Evolutionary conservation across 2,113 vertebrate species (phyloP).

Genomic region (Hydrochoerus hydrochaeris): DNA sequence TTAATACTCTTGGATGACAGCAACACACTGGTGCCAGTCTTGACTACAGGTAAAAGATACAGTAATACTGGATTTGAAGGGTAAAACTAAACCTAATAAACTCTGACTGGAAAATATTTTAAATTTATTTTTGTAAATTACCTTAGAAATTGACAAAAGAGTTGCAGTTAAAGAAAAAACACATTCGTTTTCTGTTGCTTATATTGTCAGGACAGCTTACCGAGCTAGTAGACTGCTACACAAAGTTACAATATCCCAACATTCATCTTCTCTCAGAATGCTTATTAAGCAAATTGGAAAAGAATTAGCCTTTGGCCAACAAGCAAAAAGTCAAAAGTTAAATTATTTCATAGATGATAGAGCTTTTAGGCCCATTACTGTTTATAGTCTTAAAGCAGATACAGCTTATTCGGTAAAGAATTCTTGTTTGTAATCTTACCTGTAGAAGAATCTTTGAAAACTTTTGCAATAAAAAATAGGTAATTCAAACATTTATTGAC

Average conservation of each 20-base stretch:
- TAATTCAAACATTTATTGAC: slow-evolving; percentile 11
- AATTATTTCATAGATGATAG: not conserved
- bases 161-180: not conserved
- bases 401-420: not conserved
- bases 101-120: not conserved
- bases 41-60: not conserved
- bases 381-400: not conserved
- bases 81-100: slow-evolving; percentile 1
- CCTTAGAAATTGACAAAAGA: slow-evolving; percentile 5
- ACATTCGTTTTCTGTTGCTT: not conserved
- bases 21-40: not conserved
- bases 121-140: not conserved
- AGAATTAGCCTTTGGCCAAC: not conserved
- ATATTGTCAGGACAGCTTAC: not conserved
- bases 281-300: slow-evolving; percentile 1
- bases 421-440: not conserved
- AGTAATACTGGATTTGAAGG: not conserved
- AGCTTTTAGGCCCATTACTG: not conserved
- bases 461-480: slow-evolving; percentile 3
- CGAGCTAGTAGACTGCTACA: not conserved
- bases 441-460: not conserved
- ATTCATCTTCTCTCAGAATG: not conserved
- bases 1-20: not conserved
- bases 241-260: not conserved
- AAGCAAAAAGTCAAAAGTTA: slow-evolving; percentile 23